Evolutionary conservation across 2,888 invertebrate genomes (phyloP), one percentile per base, ranked within the genome.

Genomic region (Mycalesis mineus): DNA sequence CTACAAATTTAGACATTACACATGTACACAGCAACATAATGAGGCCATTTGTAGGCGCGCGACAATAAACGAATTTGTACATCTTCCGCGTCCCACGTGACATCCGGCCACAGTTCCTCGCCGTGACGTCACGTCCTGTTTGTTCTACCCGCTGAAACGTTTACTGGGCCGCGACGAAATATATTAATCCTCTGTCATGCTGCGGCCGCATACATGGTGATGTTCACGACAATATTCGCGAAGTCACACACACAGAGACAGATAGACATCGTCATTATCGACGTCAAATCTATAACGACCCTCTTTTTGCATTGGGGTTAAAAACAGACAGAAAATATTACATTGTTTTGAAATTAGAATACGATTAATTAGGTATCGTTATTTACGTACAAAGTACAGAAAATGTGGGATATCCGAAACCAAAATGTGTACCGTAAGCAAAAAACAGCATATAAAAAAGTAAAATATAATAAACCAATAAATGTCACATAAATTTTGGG

Each of bases 61-160:
- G 28, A 37, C 28, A 52, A 47, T 47, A 47, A 57, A 57, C 36
- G 41, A 57, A 53, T 36, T 47, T 47, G 52, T 47, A 47, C 47
- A 40, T 41, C 52, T 57, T 57, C 57, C 57, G 47, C 41, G 39
- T 52, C 57, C 57, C 33, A 48, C 33, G 14, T 41, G 22, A 40
- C 41, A 47, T 52, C 57, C 52, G 52, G 57, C 33, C 40, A 47
- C 51, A 45, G 33, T n/a, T 29, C 51, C 44, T 37, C n/a, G 29
- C 1, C 31, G 31, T 57, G 57, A 57, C 58, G 54, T 53, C 57
- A 52, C 47, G 13, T 58, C 58, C 54, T 54, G 54, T 54, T 54
- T 54, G 53, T 42, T 36, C 33, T 49, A 36, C 47, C 57, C 54
- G 54, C 58, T 49, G 44, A 57, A 57, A 57, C 57, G 42, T 47